A percentile compares a stretch with the other conserved stretches of the same genome.
phyloP scores from a whole-genome alignment of 2,113 vertebrate genomes.

The Symphodus melops region DNA sequence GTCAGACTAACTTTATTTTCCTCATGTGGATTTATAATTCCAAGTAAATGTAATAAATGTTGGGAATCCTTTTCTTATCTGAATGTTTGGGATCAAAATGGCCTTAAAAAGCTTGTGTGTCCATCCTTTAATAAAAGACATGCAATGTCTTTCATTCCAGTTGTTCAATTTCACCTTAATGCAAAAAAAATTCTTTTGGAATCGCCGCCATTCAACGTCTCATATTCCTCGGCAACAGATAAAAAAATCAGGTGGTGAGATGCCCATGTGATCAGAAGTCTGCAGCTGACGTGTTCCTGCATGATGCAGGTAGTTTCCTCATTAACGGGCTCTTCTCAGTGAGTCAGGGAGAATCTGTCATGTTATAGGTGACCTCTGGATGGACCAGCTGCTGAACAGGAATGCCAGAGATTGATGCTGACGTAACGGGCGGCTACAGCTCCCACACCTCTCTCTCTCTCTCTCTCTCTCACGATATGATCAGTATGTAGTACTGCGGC shows the following conservation, averaged over 20 bases:
- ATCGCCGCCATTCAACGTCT: neutral
- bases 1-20: neutral
- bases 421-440: constrained; percentile 57
- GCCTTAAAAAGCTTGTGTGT: neutral
- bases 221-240: neutral
- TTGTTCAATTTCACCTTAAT: no score
- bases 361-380: constrained; percentile 72
- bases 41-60: neutral
- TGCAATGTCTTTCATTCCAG: no score
- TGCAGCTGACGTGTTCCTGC: neutral
- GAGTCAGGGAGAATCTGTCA: constrained; percentile 60
- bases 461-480: constrained; percentile 60
- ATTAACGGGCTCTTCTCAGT: constrained; percentile 30
- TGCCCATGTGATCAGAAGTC: neutral
- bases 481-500: constrained; percentile 68
- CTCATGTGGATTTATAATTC: neutral
- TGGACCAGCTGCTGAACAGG: constrained; percentile 70
- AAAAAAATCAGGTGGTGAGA: neutral
- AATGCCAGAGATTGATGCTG: constrained; percentile 78
- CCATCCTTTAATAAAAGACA: no score
- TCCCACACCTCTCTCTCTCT: constrained; percentile 53
- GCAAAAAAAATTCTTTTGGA: neutral
- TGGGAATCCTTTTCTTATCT: neutral
- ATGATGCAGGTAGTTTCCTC: constrained; percentile 5
- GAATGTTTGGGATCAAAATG: neutral